Evolutionary conservation across 53 echinoderm and acorn worm genomes (phyloP).

Genomic region (Echinometra lucunter): DNA sequence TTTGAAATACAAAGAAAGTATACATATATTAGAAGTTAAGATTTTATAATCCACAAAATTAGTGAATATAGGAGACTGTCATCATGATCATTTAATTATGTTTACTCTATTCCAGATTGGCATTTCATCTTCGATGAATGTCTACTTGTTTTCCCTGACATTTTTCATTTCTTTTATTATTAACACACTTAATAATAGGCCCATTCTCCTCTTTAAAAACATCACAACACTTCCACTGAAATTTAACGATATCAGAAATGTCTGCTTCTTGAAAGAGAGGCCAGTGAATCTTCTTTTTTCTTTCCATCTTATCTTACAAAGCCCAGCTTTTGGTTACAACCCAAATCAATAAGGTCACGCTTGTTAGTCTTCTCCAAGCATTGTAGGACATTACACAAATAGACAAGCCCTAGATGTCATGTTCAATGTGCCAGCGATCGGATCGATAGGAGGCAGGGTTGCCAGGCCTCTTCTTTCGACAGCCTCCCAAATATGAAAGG

Average conservation of each 20-base stretch:
- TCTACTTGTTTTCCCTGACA: neutral
- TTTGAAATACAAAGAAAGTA: no score
- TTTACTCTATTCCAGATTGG: no score
- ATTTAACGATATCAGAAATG: neutral
- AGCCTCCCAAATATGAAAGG: conserved; percentile 40
- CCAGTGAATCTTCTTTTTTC: neutral
- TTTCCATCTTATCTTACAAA: neutral
- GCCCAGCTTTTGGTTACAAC: neutral
- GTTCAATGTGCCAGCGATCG: neutral
- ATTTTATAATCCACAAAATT: no score
- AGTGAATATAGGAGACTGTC: no score
- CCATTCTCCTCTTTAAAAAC: neutral
- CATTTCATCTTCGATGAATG: neutral
- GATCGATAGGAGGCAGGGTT: conserved; percentile 20
- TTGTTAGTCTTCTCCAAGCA: neutral
- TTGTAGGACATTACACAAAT: neutral
- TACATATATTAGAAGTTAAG: no score
- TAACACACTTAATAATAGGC: no score
- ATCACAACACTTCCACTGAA: neutral
- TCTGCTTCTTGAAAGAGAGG: neutral
- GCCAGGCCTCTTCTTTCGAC: neutral
- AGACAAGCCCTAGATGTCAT: neutral
- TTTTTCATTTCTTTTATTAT: no score
- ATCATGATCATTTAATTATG: no score
- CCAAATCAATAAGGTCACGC: conserved; percentile 24